A percentile compares a stretch with the other conserved stretches of the same genome.
Evolutionary conservation across 2,797 vertebrate species (phyloP).

Genomic region (Muscicapa comitata): DNA sequence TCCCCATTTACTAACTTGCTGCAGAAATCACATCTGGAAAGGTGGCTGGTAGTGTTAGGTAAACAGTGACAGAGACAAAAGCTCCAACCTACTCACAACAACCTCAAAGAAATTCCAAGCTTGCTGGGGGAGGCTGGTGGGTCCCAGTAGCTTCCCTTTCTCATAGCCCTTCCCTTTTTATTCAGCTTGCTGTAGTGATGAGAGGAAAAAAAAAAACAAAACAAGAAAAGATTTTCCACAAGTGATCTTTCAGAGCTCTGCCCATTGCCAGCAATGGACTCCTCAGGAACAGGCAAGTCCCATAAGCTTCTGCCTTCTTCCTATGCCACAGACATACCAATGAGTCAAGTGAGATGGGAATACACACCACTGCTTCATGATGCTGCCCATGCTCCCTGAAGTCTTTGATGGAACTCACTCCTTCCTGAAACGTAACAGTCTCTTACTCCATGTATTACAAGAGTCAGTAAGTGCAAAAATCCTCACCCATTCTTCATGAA

Average conservation of each 20-base stretch:
- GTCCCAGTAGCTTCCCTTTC: conserved; percentile 29
- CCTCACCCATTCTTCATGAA: conserved; percentile 30
- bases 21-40: conserved; percentile 15
- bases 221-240: not conserved
- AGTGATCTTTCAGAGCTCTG: not conserved
- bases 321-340: not conserved
- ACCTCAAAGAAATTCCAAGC: not conserved
- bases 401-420: conserved; percentile 12
- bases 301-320: not conserved
- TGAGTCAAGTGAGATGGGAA: not conserved
- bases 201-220: not conserved
- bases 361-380: not conserved
- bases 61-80: not conserved
- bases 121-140: not conserved
- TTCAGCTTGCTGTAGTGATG: conserved; percentile 25
- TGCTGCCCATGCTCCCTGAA: conserved; percentile 10
- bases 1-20: not conserved
- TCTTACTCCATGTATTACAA: not conserved
- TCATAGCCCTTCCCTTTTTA: conserved; percentile 43
- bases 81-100: not conserved
- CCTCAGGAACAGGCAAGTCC: conserved; percentile 3
- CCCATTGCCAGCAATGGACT: conserved; percentile 68
- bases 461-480: conserved; percentile 58
- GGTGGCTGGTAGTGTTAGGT: conserved; percentile 27
- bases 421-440: conserved; percentile 32